Conservation (phyloP, 2,888 invertebrate species). For the Chironomus tentans region DNA sequence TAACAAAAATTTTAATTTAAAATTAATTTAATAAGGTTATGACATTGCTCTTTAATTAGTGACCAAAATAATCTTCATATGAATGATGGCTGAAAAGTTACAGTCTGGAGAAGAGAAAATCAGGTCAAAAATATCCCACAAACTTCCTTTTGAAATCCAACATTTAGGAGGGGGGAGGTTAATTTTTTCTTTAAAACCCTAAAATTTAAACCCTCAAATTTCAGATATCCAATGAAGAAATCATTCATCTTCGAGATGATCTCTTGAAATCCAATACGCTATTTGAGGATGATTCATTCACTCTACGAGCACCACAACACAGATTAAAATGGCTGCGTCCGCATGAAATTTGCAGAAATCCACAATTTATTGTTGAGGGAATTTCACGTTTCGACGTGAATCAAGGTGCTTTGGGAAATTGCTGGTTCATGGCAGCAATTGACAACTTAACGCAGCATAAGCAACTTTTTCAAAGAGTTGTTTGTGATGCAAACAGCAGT, state of each 20-base stretch:
- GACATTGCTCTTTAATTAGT: no score
- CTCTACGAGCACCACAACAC: not conserved
- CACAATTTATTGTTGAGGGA: slow-evolving; percentile 79
- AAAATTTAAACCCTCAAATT: no score
- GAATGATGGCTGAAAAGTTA: no score
- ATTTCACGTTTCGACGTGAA: slow-evolving; percentile 89
- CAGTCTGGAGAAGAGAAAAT: no score
- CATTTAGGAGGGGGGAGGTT: no score
- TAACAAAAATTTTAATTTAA: no score
- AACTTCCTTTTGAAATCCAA: no score
- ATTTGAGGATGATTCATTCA: not conserved
- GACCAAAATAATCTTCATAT: no score
- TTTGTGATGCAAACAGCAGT: slow-evolving; percentile 85
- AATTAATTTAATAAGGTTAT: no score
- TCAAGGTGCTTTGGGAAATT: slow-evolving; percentile 88
- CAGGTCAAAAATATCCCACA: no score
- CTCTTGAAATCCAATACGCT: not conserved
- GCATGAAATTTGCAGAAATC: slow-evolving; percentile 72
- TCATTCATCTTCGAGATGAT: not conserved
- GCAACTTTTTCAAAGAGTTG: slow-evolving; percentile 78
- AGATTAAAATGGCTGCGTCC: slow-evolving; percentile 64
- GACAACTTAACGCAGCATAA: slow-evolving; percentile 74
- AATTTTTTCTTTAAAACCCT: no score
- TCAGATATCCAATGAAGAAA: not conserved
- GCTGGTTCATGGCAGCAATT: slow-evolving; percentile 85